Percentiles rank a stretch among this genome's conserved stretches.
phyloP scores from a whole-genome alignment of 2,797 vertebrate species.

The Aldrovandia affinis region DNA sequence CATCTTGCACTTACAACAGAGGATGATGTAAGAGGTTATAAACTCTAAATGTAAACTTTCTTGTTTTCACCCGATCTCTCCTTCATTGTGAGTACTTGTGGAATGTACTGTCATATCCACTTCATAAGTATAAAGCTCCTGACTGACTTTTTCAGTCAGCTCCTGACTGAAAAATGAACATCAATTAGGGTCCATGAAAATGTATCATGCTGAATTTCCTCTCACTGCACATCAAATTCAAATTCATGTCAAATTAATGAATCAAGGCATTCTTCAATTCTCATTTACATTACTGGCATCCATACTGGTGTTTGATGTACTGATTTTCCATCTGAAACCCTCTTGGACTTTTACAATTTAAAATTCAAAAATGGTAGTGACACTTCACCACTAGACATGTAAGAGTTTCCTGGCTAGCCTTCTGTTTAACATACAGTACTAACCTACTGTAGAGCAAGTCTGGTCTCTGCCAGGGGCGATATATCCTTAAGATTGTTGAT shows the following conservation, averaged over 20 bases:
- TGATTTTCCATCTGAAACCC: background rate
- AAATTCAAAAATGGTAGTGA: no score
- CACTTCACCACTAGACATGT: background rate
- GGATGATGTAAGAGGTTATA: constrained; percentile 35
- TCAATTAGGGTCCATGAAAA: background rate
- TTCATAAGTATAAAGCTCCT: background rate
- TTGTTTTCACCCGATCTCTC: constrained; percentile 9
- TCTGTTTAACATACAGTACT: background rate
- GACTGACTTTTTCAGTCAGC: background rate
- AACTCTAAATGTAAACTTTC: constrained; percentile 32
- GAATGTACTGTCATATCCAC: constrained; percentile 1
- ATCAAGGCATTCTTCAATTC: background rate
- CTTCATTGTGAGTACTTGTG: background rate
- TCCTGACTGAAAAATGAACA: background rate
- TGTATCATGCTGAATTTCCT: background rate
- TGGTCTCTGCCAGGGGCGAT: background rate
- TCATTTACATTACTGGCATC: background rate
- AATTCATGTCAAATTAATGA: background rate
- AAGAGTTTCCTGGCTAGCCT: background rate
- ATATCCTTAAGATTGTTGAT: background rate
- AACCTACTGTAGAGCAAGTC: background rate
- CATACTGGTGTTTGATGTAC: background rate
- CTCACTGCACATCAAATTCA: background rate
- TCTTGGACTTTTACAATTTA: background rate
- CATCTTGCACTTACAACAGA: constrained; percentile 32